Conservation (phyloP, 2,888 invertebrate species). For the Amaurobius ferox region DNA sequence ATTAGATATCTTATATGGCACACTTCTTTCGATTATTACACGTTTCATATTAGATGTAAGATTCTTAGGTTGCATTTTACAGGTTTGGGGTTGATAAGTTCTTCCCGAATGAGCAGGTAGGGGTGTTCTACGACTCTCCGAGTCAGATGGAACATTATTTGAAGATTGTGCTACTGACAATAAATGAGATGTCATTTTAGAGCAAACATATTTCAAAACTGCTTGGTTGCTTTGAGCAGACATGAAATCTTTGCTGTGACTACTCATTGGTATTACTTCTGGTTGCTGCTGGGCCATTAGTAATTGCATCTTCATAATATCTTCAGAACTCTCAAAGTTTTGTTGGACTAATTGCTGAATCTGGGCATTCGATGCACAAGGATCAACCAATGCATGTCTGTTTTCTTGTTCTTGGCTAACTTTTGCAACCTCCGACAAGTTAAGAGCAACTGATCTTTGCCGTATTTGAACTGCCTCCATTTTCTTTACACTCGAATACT, state of each 20-base stretch:
- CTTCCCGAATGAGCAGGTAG: constrained; percentile 10
- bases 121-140: constrained; percentile 51
- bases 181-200: constrained; percentile 64
- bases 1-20: constrained; percentile 36
- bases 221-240: constrained; percentile 47
- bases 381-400: not conserved
- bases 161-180: constrained; percentile 60
- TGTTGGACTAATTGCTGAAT: constrained; percentile 34
- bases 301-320: constrained; percentile 63
- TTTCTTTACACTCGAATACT: constrained; percentile 64
- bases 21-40: constrained; percentile 35
- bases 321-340: constrained; percentile 54
- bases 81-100: not conserved
- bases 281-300: constrained; percentile 47
- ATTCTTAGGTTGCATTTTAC: constrained; percentile 31
- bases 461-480: constrained; percentile 68
- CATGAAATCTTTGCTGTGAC: not conserved
- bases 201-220: constrained; percentile 58
- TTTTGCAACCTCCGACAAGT: constrained; percentile 37
- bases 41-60: constrained; percentile 53
- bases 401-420: constrained; percentile 1
- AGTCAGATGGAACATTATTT: constrained; percentile 45
- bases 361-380: constrained; percentile 25
- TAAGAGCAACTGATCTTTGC: constrained; percentile 53
- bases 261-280: constrained; percentile 29